Evolutionary conservation across 2,797 vertebrate species (phyloP).

Genomic region (Periparus ater): DNA sequence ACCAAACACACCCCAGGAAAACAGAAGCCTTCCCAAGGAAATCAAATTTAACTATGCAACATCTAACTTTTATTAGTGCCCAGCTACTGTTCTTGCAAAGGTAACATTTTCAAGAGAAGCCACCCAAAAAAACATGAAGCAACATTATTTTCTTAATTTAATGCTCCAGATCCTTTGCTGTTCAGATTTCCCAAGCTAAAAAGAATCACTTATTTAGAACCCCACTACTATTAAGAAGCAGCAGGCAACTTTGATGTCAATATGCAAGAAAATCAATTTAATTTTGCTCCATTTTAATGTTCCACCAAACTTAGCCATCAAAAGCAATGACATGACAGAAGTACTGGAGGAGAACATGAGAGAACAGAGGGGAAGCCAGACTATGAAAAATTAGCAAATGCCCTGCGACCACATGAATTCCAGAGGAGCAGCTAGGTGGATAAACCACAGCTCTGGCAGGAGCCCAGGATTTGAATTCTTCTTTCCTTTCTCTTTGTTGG

Average conservation of each 20-base stretch:
- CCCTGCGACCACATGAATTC: neutral
- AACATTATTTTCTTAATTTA: neutral
- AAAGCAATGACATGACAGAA: neutral
- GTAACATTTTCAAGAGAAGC: neutral
- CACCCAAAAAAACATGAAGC: neutral
- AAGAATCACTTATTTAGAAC: neutral
- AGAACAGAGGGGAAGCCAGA: rapidly evolving
- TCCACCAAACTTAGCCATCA: neutral
- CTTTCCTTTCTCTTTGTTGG: neutral
- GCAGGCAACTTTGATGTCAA: neutral
- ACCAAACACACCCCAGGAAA: neutral
- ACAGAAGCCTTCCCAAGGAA: neutral
- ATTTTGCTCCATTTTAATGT: neutral
- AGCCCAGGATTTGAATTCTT: neutral
- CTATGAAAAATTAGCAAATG: neutral
- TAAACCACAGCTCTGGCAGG: neutral
- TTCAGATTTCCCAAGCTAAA: neutral
- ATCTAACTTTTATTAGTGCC: neutral
- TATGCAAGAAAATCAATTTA: neutral
- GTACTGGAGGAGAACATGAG: neutral
- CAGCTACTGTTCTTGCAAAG: neutral
- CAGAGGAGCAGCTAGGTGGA: neutral
- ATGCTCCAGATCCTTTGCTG: neutral
- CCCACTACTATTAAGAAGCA: neutral
- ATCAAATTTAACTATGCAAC: neutral